Evolutionary conservation across 2,113 vertebrate genomes (phyloP).

Genomic region (Halichoeres trimaculatus): DNA sequence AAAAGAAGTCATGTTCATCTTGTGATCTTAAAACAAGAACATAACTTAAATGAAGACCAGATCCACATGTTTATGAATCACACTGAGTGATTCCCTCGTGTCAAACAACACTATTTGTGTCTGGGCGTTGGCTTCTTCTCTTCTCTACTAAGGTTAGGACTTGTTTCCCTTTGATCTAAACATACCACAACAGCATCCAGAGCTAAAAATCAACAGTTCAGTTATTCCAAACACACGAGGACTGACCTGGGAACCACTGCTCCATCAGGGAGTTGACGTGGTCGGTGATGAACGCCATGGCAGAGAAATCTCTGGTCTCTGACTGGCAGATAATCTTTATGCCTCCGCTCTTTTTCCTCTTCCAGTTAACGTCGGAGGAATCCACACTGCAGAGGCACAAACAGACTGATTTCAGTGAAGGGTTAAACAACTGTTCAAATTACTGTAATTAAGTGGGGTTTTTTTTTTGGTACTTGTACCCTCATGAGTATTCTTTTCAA

Average conservation of each 20-base stretch:
- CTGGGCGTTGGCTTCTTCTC: background rate
- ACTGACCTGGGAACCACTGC: slow-evolving; percentile 99
- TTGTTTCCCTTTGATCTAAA: no score
- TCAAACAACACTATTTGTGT: background rate
- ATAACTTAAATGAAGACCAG: no score
- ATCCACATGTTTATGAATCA: no score
- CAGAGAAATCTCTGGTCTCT: slow-evolving; percentile 94
- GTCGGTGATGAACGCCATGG: slow-evolving; percentile 98
- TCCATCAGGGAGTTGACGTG: slow-evolving; percentile 96
- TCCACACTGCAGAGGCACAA: slow-evolving; percentile 86
- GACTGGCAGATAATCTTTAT: slow-evolving; percentile 97
- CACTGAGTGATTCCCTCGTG: background rate
- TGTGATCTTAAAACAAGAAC: no score
- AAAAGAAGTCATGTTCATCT: no score
- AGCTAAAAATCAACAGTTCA: background rate
- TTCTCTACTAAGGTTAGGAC: no score
- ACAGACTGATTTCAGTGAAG: background rate
- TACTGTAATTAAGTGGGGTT: no score
- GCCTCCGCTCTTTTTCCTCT: slow-evolving; percentile 95
- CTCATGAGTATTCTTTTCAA: no score
- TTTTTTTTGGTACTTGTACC: no score
- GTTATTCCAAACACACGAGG: background rate
- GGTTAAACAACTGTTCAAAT: no score
- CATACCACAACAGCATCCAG: background rate
- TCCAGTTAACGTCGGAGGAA: slow-evolving; percentile 97